These are phyloP conservation scores for Apostichopus californicus DNA, from an alignment of 35 echinoderm and acorn worm genomes.

Conservation along the genomic window DNA sequence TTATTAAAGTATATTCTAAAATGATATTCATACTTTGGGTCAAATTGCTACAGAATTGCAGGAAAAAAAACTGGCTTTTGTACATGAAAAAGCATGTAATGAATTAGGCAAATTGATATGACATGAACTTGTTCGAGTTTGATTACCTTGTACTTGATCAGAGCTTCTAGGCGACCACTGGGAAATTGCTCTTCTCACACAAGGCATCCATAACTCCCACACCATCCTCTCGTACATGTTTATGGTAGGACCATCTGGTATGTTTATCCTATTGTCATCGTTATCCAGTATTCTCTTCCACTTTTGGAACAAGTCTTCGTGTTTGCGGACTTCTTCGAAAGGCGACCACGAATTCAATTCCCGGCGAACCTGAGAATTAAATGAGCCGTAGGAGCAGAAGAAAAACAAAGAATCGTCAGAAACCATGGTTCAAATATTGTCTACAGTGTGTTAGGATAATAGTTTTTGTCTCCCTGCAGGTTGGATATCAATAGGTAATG, in stretches of 20 bases:
- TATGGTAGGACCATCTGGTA: slow-evolving; percentile 64
- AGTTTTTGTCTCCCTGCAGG: too few species aligned
- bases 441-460: too few species aligned
- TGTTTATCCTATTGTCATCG: slow-evolving; percentile 63
- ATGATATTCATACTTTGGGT: too few species aligned
- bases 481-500: too few species aligned
- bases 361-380: slow-evolving; percentile 58
- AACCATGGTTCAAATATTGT: too few species aligned
- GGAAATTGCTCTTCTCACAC: slow-evolving; percentile 64
- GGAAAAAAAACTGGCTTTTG: not conserved
- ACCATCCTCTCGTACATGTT: slow-evolving; percentile 90
- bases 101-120: not conserved
- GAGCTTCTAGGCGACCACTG: slow-evolving; percentile 74
- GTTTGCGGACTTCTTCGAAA: slow-evolving; percentile 43
- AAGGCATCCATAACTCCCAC: slow-evolving; percentile 96
- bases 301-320: slow-evolving; percentile 76
- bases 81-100: not conserved
- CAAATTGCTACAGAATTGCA: not conserved
- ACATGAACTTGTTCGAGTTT: not conserved
- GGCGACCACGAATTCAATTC: slow-evolving; percentile 72
- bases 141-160: slow-evolving; percentile 51
- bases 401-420: too few species aligned
- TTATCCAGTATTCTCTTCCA: slow-evolving; percentile 83
- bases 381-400: not conserved
- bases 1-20: too few species aligned